These are phyloP conservation scores for Megastigmus dorsalis DNA, from an alignment of 2,888 invertebrate genomes.

Conservation along the genomic window DNA sequence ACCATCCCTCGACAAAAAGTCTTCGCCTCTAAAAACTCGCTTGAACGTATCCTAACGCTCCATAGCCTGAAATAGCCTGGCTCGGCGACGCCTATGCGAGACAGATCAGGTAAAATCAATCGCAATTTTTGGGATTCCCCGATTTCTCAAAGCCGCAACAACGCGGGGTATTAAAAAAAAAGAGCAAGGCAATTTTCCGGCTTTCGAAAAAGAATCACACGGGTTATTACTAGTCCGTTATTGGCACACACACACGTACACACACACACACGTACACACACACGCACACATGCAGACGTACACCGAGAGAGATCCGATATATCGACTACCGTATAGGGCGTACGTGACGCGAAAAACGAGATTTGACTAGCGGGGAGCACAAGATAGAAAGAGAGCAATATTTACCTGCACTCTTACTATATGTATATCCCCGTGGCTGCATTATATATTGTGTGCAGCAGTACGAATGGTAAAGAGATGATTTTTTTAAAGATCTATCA, in stretches of 20 bases:
- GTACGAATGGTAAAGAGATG: background rate
- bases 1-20: no score
- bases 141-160: conserved; percentile 7
- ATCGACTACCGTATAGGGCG: conserved; percentile 16
- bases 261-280: no score
- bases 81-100: background rate
- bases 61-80: no score
- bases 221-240: conserved; percentile 28
- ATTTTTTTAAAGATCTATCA: conserved; percentile 2
- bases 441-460: background rate
- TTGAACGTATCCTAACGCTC: no score
- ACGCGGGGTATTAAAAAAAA: conserved; percentile 22
- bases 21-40: no score
- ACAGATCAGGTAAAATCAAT: background rate
- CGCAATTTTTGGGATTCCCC: conserved; percentile 12
- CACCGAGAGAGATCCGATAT: conserved; percentile 36
- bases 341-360: conserved; percentile 22
- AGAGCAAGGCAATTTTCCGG: conserved; percentile 27
- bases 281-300: no score
- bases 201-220: conserved; percentile 1
- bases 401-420: no score
- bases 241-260: background rate
- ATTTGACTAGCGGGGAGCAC: conserved; percentile 19
- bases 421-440: no score
- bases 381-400: conserved; percentile 32